Percentiles rank a stretch among this genome's conserved stretches.
Evolutionary conservation across 2,797 vertebrate species (phyloP).

Genomic region (Cyprinodon diabolis): DNA sequence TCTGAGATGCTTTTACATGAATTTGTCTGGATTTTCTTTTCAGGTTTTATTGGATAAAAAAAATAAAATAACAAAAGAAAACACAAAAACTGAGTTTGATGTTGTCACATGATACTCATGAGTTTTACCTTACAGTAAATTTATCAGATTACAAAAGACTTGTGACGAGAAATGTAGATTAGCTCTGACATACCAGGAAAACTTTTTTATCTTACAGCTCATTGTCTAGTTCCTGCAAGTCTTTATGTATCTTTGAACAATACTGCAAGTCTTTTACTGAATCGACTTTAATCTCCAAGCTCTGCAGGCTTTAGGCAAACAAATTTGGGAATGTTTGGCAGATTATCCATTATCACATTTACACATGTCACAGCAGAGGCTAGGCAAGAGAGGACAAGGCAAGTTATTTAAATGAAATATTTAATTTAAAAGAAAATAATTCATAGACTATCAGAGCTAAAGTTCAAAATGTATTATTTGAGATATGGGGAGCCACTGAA

Average conservation of each 20-base stretch:
- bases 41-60: slow-evolving; percentile 11
- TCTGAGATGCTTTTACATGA: neutral
- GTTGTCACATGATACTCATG: neutral
- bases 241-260: neutral
- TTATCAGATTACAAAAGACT: neutral
- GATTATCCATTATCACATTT: neutral
- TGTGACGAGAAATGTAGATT: neutral
- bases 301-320: neutral
- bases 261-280: neutral
- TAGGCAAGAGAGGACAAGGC: no score
- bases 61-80: neutral
- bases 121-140: neutral
- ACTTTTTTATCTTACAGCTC: neutral
- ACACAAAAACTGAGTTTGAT: neutral
- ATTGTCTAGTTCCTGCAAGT: neutral
- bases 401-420: neutral
- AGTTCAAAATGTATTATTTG: no score
- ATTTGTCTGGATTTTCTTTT: slow-evolving; percentile 1
- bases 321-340: neutral
- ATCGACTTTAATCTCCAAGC: neutral
- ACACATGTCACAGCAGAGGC: neutral
- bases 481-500: no score
- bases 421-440: neutral
- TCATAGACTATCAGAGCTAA: no score
- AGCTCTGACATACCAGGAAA: neutral